Evolutionary conservation across 2,797 vertebrate genomes (phyloP).

Genomic region (Masticophis lateralis): DNA sequence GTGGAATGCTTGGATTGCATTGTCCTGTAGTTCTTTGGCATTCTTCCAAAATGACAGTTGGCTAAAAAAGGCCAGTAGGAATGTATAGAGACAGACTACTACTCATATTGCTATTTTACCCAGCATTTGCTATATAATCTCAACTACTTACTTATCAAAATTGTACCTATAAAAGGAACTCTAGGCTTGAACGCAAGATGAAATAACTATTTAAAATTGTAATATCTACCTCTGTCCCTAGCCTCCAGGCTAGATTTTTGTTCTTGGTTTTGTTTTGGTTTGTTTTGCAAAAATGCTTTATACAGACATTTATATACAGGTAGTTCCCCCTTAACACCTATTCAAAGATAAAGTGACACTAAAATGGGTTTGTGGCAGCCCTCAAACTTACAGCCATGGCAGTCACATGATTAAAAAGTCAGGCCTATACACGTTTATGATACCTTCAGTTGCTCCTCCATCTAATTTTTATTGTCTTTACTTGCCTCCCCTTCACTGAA

Average conservation of each 20-base stretch:
- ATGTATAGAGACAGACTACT: not conserved
- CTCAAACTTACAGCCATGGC: too few species aligned
- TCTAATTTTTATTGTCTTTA: not conserved
- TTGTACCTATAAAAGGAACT: not conserved
- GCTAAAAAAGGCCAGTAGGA: not conserved
- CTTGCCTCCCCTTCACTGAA: not conserved
- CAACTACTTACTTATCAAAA: not conserved
- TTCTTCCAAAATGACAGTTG: not conserved
- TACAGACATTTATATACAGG: not conserved
- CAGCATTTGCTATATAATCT: not conserved
- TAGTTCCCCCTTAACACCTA: not conserved
- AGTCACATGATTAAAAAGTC: not conserved
- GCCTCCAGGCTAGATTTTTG: not conserved
- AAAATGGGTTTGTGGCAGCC: too few species aligned
- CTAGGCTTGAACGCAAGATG: not conserved
- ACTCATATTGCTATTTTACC: not conserved
- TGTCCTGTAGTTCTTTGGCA: not conserved
- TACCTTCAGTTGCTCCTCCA: not conserved
- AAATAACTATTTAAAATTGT: not conserved
- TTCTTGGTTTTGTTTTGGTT: not conserved
- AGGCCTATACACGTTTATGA: not conserved
- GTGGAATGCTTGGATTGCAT: not conserved
- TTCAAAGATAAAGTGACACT: not conserved
- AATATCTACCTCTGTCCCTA: not conserved
- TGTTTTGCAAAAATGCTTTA: not conserved